Evolutionary conservation across 2,797 vertebrate species (phyloP), one percentile per base, ranked within the genome.

Genomic region (Acipenser transmontanus): DNA sequence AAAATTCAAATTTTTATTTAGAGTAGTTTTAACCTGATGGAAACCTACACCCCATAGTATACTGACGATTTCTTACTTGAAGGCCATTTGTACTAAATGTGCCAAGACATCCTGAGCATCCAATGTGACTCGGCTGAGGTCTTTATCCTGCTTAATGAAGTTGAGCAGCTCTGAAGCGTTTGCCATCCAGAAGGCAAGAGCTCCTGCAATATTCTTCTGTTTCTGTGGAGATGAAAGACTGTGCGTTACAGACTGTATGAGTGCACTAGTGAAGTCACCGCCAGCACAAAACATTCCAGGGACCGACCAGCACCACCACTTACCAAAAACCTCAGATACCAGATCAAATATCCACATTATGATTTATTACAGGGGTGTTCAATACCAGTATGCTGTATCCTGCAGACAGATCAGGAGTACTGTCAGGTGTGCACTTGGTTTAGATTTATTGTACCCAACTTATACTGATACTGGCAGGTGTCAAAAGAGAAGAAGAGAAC

Each of bases 151-250:
- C 77, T 93, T 94, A 67, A 98, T 74, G 76, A 98, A 97, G 83
- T 96, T 95, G 62, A 97, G 85, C 14, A 98, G 85, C 71, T 98
- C 96, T 1, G 95, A 96, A 17, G 91, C 84, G 74, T 98, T 98
- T 71, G 95, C 92, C 93, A 96, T 92, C 94, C 96, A 98, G 81
- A 98, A 98, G 70, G 92, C 91, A 61, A 97, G 91, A 6, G 93
- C 90, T 1, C 93, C 92, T 1, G 90, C 88, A 14, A 91, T 91
- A 71, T 85, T 87, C 82, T 90, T 93, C 87, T 96, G 94, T 72
- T 91, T 94, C 95, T 98, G 86, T 57, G 77, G 0, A 76, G 61
- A 81, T 73, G 77, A 71, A 62, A 64, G 12, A 63, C 20, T 34
- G 20, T 56, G 73, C 63, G 64, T 49, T 68, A 75, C 64, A 77